Evolutionary conservation across 1,140 invertebrate species (phyloP).

Genomic region (Atta cephalotes): DNA sequence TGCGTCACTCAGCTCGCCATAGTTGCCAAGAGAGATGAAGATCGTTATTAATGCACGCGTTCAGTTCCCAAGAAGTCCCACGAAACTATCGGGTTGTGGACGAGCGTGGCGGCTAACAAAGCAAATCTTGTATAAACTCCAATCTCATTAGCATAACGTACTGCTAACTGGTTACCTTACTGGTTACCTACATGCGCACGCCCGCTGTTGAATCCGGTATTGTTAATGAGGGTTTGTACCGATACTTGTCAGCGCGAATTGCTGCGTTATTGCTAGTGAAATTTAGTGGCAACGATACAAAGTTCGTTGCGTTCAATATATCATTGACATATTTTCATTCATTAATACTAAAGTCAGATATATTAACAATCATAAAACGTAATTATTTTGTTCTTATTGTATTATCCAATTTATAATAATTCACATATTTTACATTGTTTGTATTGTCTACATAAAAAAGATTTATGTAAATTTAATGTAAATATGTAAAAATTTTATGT

Average conservation of each 20-base stretch:
- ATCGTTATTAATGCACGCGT: slow-evolving; percentile 61
- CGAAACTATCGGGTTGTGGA: slow-evolving; percentile 38
- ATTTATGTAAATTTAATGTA: too few species aligned
- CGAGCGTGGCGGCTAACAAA: slow-evolving; percentile 27
- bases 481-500: too few species aligned
- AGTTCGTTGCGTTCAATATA: neutral
- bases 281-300: slow-evolving; percentile 1
- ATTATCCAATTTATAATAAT: too few species aligned
- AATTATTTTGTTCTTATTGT: too few species aligned
- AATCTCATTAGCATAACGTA: slow-evolving; percentile 57
- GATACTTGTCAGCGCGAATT: slow-evolving; percentile 39
- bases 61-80: slow-evolving; percentile 44
- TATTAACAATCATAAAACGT: too few species aligned
- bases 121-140: slow-evolving; percentile 60
- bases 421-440: too few species aligned
- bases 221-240: slow-evolving; percentile 33
- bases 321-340: neutral
- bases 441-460: too few species aligned
- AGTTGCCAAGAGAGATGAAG: slow-evolving; percentile 47
- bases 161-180: slow-evolving; percentile 30
- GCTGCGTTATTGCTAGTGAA: slow-evolving; percentile 23
- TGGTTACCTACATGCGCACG: neutral
- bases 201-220: slow-evolving; percentile 34
- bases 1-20: slow-evolving; percentile 34
- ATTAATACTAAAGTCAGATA: too few species aligned